A percentile compares a stretch with the other conserved stretches of the same genome.
phyloP scores from a whole-genome alignment of 2,113 vertebrate genomes.

The Nestor notabilis region DNA sequence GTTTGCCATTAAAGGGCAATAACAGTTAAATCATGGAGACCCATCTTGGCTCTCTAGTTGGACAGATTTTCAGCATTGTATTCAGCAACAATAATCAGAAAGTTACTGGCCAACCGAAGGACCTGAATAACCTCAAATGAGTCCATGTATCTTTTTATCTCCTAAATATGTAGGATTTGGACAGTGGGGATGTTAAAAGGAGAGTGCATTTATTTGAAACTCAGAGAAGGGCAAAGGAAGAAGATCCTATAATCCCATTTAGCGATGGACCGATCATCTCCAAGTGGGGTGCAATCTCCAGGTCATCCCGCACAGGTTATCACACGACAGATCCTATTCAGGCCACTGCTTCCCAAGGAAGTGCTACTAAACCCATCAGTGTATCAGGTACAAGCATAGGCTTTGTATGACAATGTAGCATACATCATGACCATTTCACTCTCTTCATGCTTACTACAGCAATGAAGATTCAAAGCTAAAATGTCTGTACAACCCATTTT shows the following conservation, averaged over 20 bases:
- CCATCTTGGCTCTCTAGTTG: neutral
- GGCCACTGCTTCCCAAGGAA: constrained; percentile 92
- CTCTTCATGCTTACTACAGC: neutral
- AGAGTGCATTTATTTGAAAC: constrained; percentile 89
- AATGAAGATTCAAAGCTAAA: neutral
- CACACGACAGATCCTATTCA: constrained; percentile 94
- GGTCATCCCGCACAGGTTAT: constrained; percentile 91
- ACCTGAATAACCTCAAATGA: neutral
- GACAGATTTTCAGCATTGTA: neutral
- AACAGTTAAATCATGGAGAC: neutral
- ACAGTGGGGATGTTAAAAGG: constrained; percentile 83
- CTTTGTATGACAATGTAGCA: neutral
- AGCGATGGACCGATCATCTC: constrained; percentile 96
- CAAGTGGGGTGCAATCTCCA: constrained; percentile 97
- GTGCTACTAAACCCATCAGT: constrained; percentile 90
- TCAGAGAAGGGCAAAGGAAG: constrained; percentile 89
- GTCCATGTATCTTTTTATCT: neutral
- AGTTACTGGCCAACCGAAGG: neutral
- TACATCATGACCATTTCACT: neutral
- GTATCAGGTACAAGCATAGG: constrained; percentile 83
- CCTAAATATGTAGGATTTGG: constrained; percentile 76
- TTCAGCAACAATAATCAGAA: neutral
- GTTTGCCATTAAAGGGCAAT: neutral
- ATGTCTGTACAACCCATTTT: neutral
- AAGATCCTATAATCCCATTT: constrained; percentile 97